Evolutionary conservation across 2,888 invertebrate genomes (phyloP), one percentile per base, ranked within the genome.

Genomic region (Cephus nigrinus): DNA sequence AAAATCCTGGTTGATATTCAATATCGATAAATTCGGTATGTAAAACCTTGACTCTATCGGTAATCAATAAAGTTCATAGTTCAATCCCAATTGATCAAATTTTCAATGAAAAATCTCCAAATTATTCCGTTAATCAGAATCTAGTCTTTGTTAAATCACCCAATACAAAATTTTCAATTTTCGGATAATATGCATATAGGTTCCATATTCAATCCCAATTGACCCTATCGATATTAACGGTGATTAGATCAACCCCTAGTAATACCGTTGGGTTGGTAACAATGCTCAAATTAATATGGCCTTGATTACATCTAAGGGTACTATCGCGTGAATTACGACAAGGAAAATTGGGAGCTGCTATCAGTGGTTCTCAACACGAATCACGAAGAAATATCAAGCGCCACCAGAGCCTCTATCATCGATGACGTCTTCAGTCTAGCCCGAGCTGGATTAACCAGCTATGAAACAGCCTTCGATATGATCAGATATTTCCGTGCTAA

Each of bases 381-480:
- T 78, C 88, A 86, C 55, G 81, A 83, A 34, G 88, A 80, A n/a
- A 92, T 94, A 80, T 90, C 93, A 55, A 86, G 91, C 1, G 88
- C 92, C 55, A 93, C 93, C 81, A 89, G 94, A 81, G 93, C 93
- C 1, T 93, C 94, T 76, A 88, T 95, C 4, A 87, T 94, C 68
- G 93, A 94, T 84, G 94, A 94, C 87, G 91, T 93, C 33, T 87
- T 92, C 69, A 90, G 89, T 73, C 84, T 92, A 23, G 93, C 93
- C 11, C 87, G 92, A 74, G 90, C 92, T 55, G 92, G 92, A 30
- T 80, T 88, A 71, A 85, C 92, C n/a, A 86, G 89, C 76, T 93
- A 93, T 81, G 88, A 88, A 33, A 83, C 89, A 4, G 92, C 93
- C 11, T 90, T 94, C 73, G 91, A 92, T 76, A 85, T 94, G 36